Conservation (phyloP, 2,888 invertebrate genomes). For the Corythucha ciliata region DNA sequence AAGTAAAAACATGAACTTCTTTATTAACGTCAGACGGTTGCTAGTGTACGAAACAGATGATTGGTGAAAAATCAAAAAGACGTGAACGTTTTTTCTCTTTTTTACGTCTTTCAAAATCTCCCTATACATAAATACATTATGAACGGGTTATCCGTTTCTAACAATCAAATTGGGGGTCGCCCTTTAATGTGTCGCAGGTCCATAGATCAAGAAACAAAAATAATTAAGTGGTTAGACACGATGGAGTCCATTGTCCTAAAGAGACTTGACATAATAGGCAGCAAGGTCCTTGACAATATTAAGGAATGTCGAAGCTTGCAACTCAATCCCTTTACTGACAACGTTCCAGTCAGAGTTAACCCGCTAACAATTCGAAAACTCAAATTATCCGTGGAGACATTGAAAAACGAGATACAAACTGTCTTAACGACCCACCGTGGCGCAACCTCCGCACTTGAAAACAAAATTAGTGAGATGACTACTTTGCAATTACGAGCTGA, state of each 20-base stretch:
- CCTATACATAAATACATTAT: no score
- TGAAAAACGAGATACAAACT: not conserved
- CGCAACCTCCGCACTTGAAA: not conserved
- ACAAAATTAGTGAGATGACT: not conserved
- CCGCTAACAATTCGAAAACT: not conserved
- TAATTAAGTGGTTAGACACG: no score
- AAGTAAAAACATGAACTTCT: no score
- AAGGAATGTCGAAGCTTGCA: not conserved
- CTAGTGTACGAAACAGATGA: no score
- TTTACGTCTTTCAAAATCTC: no score
- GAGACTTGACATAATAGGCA: not conserved
- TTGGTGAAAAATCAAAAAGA: no score
- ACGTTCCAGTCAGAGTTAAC: not conserved
- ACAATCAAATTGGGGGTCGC: no score
- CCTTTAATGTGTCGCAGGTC: no score
- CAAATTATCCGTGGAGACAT: not conserved
- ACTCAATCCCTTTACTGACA: not conserved
- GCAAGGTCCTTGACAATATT: not conserved
- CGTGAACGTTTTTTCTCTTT: no score
- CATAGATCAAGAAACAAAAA: no score
- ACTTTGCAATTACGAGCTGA: not conserved
- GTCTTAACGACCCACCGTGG: not conserved
- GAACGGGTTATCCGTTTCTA: no score
- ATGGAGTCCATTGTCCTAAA: not conserved
- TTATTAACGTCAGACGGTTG: no score